Conservation (phyloP, 2,797 vertebrate species). For the Hyperoplus immaculatus region DNA sequence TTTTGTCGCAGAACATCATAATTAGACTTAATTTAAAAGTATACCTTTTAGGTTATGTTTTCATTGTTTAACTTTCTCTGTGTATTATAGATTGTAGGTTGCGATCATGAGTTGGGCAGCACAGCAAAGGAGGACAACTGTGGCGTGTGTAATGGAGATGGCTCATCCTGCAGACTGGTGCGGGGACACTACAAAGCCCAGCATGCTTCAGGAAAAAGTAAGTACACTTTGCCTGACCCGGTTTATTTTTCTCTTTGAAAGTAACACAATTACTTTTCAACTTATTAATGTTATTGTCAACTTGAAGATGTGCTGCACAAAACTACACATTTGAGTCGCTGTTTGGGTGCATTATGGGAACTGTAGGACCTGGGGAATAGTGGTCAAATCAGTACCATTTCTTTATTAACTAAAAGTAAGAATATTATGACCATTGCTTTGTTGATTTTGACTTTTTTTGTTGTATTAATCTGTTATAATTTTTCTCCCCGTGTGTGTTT, state of each 20-base stretch:
- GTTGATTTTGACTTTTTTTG: background rate
- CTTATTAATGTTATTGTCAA: no score
- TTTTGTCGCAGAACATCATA: background rate
- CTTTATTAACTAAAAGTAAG: background rate
- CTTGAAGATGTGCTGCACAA: background rate
- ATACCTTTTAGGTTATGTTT: background rate
- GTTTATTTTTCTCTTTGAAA: no score
- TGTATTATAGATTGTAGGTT: conserved; percentile 92
- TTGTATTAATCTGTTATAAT: background rate
- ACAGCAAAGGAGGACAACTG: conserved; percentile 96
- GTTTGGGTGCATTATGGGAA: conserved; percentile 10
- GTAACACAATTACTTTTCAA: no score
- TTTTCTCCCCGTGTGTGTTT: conserved; percentile 28
- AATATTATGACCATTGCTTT: background rate
- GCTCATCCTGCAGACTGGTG: conserved; percentile 95
- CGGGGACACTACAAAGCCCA: conserved; percentile 97
- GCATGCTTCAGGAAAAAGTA: conserved; percentile 93
- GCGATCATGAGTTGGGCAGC: conserved; percentile 95
- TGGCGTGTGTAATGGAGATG: conserved; percentile 95
- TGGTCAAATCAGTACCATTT: background rate
- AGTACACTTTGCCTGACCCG: conserved; percentile 50
- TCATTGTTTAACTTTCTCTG: background rate
- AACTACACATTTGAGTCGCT: background rate
- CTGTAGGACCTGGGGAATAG: background rate
- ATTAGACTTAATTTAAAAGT: background rate